phyloP scores from a whole-genome alignment of 2,888 invertebrate genomes.

The Dryobota labecula region DNA sequence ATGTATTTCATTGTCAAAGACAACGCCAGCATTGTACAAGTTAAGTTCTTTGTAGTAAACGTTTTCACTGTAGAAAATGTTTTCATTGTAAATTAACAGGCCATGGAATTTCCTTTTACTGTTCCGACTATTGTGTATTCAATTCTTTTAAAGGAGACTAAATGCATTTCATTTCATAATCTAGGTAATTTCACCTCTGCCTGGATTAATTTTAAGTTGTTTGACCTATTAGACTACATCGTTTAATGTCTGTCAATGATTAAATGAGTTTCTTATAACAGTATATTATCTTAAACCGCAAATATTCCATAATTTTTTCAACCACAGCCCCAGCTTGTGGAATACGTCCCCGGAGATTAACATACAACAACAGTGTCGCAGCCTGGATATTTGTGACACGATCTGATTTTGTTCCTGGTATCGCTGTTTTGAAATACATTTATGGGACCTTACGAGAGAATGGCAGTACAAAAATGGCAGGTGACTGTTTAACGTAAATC shows the following conservation, averaged over 20 bases:
- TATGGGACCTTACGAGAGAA: constrained; percentile 11
- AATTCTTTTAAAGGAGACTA: not conserved
- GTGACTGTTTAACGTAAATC: not conserved
- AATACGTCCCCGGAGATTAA: constrained; percentile 63
- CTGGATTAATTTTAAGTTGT: not conserved
- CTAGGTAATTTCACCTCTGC: not conserved
- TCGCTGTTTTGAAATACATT: constrained; percentile 59
- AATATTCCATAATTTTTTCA: constrained; percentile 14
- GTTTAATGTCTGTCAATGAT: not conserved
- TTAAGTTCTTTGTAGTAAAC: constrained; percentile 27
- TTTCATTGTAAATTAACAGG: constrained; percentile 28
- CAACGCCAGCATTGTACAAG: not conserved
- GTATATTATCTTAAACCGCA: not conserved
- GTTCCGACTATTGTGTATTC: constrained; percentile 2
- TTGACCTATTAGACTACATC: not conserved
- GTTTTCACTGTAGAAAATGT: constrained; percentile 14
- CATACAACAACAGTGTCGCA: constrained; percentile 57
- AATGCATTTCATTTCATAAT: not conserved
- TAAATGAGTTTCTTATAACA: not conserved
- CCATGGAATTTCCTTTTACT: constrained; percentile 12
- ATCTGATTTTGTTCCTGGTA: constrained; percentile 58
- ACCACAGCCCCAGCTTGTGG: constrained; percentile 19
- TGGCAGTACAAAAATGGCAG: constrained; percentile 19
- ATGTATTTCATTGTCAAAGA: constrained; percentile 6
- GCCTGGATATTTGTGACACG: constrained; percentile 59